These are phyloP conservation scores for Limanda limanda DNA, from an alignment of 2,113 vertebrate species.

Conservation along the genomic window DNA sequence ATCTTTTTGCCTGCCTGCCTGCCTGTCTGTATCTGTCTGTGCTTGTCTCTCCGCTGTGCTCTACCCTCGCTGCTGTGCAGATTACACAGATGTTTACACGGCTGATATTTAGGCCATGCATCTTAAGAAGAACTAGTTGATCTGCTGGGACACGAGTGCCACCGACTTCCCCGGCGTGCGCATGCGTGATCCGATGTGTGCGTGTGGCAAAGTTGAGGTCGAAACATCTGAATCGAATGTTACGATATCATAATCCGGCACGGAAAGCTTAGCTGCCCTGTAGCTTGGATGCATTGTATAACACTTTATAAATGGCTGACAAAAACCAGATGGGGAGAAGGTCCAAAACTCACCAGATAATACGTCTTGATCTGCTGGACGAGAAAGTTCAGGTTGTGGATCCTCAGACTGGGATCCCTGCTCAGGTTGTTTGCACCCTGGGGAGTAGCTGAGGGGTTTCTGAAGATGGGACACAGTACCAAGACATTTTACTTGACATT, in stretches of 20 bases:
- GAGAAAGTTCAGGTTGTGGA: slow-evolving; percentile 71
- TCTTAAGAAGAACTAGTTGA: slow-evolving; percentile 66
- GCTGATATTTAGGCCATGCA: slow-evolving; percentile 74
- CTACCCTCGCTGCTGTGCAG: slow-evolving; percentile 38
- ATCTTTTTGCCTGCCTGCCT: neutral
- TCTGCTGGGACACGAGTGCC: slow-evolving; percentile 45
- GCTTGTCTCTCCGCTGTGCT: slow-evolving; percentile 1
- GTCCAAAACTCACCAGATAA: slow-evolving; percentile 72
- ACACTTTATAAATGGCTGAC: neutral
- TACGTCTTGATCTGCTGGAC: slow-evolving; percentile 74
- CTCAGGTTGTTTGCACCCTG: slow-evolving; percentile 58
- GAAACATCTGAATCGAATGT: slow-evolving; percentile 33
- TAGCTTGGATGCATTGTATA: neutral
- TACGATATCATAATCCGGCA: slow-evolving; percentile 38
- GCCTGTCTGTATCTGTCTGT: slow-evolving; percentile 12
- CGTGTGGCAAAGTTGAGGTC: slow-evolving; percentile 21
- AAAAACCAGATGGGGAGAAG: neutral
- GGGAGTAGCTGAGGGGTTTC: slow-evolving; percentile 65
- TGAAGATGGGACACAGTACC: slow-evolving; percentile 30
- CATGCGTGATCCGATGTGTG: slow-evolving; percentile 10
- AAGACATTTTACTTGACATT: slow-evolving; percentile 9
- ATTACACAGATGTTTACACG: slow-evolving; percentile 71
- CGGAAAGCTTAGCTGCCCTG: slow-evolving; percentile 6
- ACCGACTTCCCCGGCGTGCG: neutral
- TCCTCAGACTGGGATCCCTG: slow-evolving; percentile 67